A percentile compares a stretch with the other conserved stretches of the same genome.
These are phyloP conservation scores for Villa cingulata DNA, from an alignment of 2,888 invertebrate genomes.

Conservation along the genomic window DNA sequence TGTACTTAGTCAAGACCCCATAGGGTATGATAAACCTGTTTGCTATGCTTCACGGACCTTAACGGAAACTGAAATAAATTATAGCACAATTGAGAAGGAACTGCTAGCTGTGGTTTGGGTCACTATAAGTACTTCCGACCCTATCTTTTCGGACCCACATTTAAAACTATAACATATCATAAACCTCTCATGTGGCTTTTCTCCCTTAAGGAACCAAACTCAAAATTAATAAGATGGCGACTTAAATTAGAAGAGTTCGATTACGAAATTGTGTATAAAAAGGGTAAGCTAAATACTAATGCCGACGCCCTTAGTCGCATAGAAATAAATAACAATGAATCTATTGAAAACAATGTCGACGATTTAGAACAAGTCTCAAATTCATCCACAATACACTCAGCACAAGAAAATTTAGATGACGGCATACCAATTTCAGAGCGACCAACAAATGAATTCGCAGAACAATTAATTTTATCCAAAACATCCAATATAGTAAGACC, in stretches of 20 bases:
- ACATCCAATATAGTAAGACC: no score
- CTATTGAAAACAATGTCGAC: no score
- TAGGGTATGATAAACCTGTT: slow-evolving; percentile 14
- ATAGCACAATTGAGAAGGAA: slow-evolving; percentile 20
- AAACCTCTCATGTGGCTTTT: slow-evolving; percentile 26
- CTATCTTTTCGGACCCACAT: slow-evolving; percentile 25
- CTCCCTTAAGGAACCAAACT: slow-evolving; percentile 27
- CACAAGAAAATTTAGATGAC: no score
- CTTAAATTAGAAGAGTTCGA: slow-evolving; percentile 22
- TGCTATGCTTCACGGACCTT: slow-evolving; percentile 20
- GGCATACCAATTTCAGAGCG: no score
- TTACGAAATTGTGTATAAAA: slow-evolving; percentile 14
- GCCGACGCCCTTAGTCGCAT: no score
- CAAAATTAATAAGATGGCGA: slow-evolving; percentile 26
- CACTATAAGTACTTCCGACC: slow-evolving; percentile 24
- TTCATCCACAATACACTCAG: no score
- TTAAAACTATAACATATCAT: slow-evolving; percentile 31
- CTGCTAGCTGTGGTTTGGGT: slow-evolving; percentile 24
- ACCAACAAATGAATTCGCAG: no score
- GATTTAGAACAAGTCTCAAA: no score
- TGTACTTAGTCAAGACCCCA: slow-evolving; percentile 10
- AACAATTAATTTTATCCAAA: no score
- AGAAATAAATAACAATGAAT: no score
- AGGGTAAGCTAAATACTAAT: no score
- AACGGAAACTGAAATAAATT: slow-evolving; percentile 12